These are phyloP conservation scores for Furnarius figulus DNA, from an alignment of 2,113 vertebrate species.

Conservation along the genomic window DNA sequence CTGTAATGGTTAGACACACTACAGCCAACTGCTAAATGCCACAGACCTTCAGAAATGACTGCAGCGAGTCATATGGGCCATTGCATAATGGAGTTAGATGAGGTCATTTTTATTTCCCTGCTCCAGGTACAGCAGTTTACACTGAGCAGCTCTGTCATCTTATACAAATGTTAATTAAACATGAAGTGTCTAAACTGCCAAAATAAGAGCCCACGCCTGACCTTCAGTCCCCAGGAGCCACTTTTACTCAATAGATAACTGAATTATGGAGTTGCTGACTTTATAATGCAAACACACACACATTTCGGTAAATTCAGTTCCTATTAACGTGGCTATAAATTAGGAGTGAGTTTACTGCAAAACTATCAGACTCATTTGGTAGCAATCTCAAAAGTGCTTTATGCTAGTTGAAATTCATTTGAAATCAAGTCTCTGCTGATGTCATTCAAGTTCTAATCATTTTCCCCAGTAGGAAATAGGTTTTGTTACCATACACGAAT, in stretches of 20 bases:
- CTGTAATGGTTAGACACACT: not conserved
- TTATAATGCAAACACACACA: not conserved
- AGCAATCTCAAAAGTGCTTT: not conserved
- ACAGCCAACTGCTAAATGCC: constrained; percentile 9
- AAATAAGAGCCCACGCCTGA: not conserved
- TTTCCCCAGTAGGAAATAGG: not conserved
- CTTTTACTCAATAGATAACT: not conserved
- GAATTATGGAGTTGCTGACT: not conserved
- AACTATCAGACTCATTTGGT: not conserved
- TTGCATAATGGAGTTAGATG: constrained; percentile 30
- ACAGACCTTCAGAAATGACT: not conserved
- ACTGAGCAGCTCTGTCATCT: not conserved
- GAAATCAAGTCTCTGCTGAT: not conserved
- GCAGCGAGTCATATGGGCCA: not conserved
- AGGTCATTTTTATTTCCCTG: not conserved
- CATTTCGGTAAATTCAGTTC: not conserved
- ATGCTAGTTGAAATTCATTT: not conserved
- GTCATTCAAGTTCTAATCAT: not conserved
- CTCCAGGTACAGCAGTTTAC: not conserved
- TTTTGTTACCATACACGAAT: not conserved
- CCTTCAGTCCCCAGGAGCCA: not conserved
- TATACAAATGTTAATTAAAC: not conserved
- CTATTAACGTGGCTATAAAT: not conserved
- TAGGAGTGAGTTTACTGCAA: not conserved
- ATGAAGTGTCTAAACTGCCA: not conserved